Base-by-base conservation (phyloP, 2,888 invertebrate genomes). In the Drosophila niveifrons region DNA sequence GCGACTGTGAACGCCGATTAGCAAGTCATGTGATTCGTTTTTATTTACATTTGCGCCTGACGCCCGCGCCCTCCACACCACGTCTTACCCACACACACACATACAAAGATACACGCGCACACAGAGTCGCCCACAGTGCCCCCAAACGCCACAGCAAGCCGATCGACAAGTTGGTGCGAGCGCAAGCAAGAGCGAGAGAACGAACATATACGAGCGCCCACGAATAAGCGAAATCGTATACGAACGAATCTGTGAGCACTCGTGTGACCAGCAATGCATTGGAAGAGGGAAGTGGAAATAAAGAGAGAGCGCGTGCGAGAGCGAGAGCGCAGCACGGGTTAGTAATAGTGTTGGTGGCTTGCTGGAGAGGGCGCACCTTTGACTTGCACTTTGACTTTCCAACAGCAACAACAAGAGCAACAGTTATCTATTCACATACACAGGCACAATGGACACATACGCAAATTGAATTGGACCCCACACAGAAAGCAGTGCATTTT, bases 21-120 rank as follows among this genome's bases (percentile, higher is more conserved):
- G 86, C 90, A 84, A 91, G 91, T 91, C 91, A 91, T 91, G 91
- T 91, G 91, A 91, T 92, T 91, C 88, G 90, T 83, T 90, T 90
- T 90, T 88, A 83, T 90, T 90, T 90, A 82, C 89, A 87, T 88
- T 88, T 81, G 76, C 87, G 84, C 83, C 88, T 72, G 67, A 77
- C 81, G 71, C 71, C 71, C 66, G 64, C 62, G 58, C 65, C 61
- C 50, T 39, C 34, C 58, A 28, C 51, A 17, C 29, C 46, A 11
- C 64, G 52, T 52, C 55, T 44, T 65, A 15, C 48, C 56, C 8
- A 55, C 58, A 44, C 43, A 44, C 41, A 34, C 44, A 46, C 10
- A 50, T 62, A 52, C 64, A 63, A 3, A 50, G 46, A 56, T 28
- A 51, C 34, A 55, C 28, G 61, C n/a, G 63, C 36, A 69, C 34